Evolutionary conservation across 2,797 vertebrate species (phyloP), one percentile per base, ranked within the genome.

Genomic region (Monodelphis domestica): DNA sequence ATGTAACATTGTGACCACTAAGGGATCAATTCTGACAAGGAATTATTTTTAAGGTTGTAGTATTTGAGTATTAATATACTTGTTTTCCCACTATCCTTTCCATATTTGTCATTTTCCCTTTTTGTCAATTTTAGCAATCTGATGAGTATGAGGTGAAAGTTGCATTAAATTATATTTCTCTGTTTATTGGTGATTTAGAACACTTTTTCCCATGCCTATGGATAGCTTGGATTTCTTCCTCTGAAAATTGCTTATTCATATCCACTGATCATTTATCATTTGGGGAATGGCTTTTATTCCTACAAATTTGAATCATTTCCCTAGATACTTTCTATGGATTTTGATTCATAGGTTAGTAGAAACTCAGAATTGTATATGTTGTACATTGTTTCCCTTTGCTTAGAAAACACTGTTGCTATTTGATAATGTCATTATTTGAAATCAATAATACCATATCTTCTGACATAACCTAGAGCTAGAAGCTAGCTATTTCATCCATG

Each of bases 21-120:
- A 92, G 52, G 26, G 89, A 51, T 90, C 94, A 55, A 45, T 90
- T 95, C 93, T 89, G n/a, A n/a, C 57, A 90, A 95, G 95, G 91
- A 96, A 96, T 91, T 53, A 70, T 12, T 17, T 70, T 96, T 38
- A 70, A 70, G 91, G 51, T 91, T 1, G 0, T 54, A 59, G 90
- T 38, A 24, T 91, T 63, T 54, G 84, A 89, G 55, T 51, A 54
- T 51, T 54, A 57, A 95, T 55, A 88, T 94, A 92, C 91, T 53
- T 91, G 91, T 12, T 91, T 17, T n/a, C 4, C 33, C 10, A 50
- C 24, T 26, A 38, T 24, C 38, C 21, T 50, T 84, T 84, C 9
- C 84, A 26, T 24, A 84, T 84, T 50, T 84, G 21, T 84, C 70
- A 50, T 1, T 84, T 84, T 28, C 3, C 38, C 4, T 84, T 84